A percentile compares a stretch with the other conserved stretches of the same genome.
Evolutionary conservation across 2,113 vertebrate species (phyloP).

Genomic region (Gulo gulo): DNA sequence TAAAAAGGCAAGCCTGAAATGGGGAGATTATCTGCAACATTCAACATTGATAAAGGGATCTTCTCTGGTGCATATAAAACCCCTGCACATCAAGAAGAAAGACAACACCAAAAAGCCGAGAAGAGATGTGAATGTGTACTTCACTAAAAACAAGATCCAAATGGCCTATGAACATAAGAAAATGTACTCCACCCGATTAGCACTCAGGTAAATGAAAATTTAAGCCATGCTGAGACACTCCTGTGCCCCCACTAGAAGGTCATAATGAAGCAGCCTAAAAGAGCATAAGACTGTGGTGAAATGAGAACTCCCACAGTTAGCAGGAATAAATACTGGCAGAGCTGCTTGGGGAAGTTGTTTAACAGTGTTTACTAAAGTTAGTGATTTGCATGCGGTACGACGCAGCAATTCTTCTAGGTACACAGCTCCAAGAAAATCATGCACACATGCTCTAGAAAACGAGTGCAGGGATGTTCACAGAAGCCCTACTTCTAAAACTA

Average conservation of each 20-base stretch:
- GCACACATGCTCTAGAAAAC: not conserved
- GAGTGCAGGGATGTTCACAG: not conserved
- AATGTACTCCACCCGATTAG: not conserved
- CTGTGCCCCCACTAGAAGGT: not conserved
- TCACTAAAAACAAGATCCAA: conserved; percentile 26
- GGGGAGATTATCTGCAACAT: not conserved
- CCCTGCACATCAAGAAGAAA: conserved; percentile 30
- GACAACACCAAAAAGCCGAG: not conserved
- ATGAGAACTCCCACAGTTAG: not conserved
- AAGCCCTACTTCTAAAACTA: not conserved
- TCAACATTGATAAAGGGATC: not conserved
- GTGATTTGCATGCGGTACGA: not conserved
- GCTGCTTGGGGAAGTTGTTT: not conserved
- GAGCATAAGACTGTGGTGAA: not conserved
- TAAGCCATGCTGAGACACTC: not conserved
- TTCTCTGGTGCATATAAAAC: not conserved
- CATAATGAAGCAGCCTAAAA: conserved; percentile 3
- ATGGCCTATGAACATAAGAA: not conserved
- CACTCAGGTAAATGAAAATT: conserved; percentile 35
- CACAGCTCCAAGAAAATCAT: conserved; percentile 21
- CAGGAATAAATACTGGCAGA: not conserved
- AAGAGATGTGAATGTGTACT: not conserved
- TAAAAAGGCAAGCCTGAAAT: conserved; percentile 25
- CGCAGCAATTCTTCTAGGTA: not conserved
- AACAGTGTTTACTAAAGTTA: conserved; percentile 33